phyloP scores from a whole-genome alignment of 2,113 vertebrate species.

The Butorides virescens region DNA sequence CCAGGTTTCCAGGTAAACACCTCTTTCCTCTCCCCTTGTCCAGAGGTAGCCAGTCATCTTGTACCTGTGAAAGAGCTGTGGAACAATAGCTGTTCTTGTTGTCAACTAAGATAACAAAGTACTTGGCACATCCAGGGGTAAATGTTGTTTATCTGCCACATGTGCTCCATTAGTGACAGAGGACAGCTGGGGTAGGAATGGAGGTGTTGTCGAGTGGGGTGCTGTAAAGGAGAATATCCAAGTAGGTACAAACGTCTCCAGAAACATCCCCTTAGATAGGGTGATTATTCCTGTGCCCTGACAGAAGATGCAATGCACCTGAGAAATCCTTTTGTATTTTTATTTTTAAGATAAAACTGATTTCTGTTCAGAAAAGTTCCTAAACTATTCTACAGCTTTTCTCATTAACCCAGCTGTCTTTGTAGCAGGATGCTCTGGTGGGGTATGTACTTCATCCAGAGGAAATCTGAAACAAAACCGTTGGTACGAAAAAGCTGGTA shows the following conservation, averaged over 20 bases:
- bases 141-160: accelerated
- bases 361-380: neutral
- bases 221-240: neutral
- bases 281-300: neutral
- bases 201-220: neutral
- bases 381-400: neutral
- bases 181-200: accelerated
- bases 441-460: neutral
- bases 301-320: neutral
- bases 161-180: neutral
- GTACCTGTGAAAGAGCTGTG: neutral
- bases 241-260: neutral
- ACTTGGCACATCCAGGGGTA: neutral
- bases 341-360: neutral
- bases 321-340: neutral
- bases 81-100: neutral
- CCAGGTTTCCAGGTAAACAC: neutral
- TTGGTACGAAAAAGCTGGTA: neutral
- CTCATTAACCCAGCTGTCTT: neutral
- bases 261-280: neutral
- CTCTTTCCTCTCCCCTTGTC: neutral
- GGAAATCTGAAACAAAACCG: neutral
- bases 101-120: neutral
- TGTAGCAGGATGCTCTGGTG: neutral
- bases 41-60: neutral